Evolutionary conservation across 2,797 vertebrate genomes (phyloP).

Genomic region (Tinamus major): DNA sequence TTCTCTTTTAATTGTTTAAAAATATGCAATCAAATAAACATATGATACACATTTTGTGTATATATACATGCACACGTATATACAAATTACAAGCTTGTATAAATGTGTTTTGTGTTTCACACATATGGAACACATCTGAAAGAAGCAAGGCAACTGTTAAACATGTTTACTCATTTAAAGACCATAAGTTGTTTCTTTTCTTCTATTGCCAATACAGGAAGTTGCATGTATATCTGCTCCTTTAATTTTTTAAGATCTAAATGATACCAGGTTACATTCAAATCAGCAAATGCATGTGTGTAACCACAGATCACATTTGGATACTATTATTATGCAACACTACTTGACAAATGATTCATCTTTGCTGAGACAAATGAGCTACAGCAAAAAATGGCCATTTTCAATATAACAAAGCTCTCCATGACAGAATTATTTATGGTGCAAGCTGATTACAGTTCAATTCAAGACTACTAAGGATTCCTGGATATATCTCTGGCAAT

Average conservation of each 20-base stretch:
- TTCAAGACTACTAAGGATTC: neutral
- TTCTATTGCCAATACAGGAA: neutral
- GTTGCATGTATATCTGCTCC: neutral
- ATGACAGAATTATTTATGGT: neutral
- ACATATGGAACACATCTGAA: neutral
- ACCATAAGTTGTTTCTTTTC: neutral
- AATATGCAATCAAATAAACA: neutral
- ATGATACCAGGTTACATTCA: neutral
- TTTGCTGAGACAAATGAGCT: neutral
- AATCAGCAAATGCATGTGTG: neutral
- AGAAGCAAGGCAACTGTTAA: neutral
- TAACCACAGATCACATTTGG: neutral
- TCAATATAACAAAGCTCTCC: neutral
- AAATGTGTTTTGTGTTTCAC: neutral
- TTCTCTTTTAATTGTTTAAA: neutral
- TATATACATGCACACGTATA: neutral
- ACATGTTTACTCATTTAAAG: neutral
- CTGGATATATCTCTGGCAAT: neutral
- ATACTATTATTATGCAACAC: neutral
- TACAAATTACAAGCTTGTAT: neutral
- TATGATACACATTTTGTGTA: neutral
- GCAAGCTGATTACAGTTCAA: neutral
- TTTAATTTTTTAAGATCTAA: neutral
- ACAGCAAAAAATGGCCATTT: neutral
- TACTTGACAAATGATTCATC: neutral